phyloP scores from a whole-genome alignment of 1,140 invertebrate species.

The Trachymyrmex cornetzi region DNA sequence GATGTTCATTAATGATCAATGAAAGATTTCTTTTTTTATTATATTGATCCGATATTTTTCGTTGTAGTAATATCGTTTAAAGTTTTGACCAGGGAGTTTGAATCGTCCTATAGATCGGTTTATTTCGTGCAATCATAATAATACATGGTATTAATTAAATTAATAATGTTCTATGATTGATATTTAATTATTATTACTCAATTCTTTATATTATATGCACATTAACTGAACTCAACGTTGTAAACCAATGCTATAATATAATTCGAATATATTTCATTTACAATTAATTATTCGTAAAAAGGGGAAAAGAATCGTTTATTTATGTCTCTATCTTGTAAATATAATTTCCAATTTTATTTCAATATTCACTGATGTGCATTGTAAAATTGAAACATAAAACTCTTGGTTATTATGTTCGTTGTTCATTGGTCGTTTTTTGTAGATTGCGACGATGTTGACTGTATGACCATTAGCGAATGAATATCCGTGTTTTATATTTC shows the following conservation, averaged over 20 bases:
- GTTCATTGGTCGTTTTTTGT: not conserved
- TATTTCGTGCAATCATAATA: not conserved
- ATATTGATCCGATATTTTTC: not conserved
- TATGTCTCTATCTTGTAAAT: not conserved
- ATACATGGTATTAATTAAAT: not conserved
- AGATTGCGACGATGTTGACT: not conserved
- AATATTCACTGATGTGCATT: constrained; percentile 1
- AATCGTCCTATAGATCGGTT: not conserved
- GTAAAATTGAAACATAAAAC: constrained; percentile 2
- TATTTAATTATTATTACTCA: not conserved
- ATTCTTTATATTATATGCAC: not conserved
- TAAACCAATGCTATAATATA: not conserved
- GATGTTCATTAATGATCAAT: constrained; percentile 13
- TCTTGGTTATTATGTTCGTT: not conserved
- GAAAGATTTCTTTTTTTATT: not conserved
- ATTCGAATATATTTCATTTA: not conserved
- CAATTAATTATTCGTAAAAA: too few species aligned
- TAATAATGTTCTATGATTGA: not conserved
- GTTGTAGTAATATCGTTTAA: not conserved
- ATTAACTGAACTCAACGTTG: not conserved
- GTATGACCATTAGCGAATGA: not conserved
- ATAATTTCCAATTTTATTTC: constrained; percentile 7
- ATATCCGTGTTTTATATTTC: not conserved
- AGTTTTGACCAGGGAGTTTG: not conserved
- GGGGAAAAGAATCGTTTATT: not conserved